phyloP scores from a whole-genome alignment of 2,797 vertebrate species.

The Cossypha polioptera region DNA sequence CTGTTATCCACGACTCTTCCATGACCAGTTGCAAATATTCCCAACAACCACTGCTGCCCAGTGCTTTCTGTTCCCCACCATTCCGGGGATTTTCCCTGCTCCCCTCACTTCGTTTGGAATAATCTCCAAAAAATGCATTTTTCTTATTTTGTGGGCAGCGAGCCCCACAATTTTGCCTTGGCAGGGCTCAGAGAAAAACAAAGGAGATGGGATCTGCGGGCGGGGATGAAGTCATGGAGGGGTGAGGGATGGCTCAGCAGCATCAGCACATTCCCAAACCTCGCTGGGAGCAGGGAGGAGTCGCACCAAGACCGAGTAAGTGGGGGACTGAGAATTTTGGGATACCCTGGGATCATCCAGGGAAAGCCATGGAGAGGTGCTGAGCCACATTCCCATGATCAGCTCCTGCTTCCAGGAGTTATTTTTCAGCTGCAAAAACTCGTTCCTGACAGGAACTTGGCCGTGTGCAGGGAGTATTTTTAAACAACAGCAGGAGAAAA shows the following conservation, averaged over 20 bases:
- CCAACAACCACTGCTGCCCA: rapidly evolving
- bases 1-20: rapidly evolving
- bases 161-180: constrained; percentile 39
- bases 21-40: neutral
- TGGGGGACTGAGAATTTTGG: neutral
- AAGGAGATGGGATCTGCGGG: neutral
- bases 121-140: neutral
- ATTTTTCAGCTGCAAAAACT: neutral
- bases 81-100: neutral
- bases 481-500: neutral
- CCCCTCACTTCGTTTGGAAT: neutral
- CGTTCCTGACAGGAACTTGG: neutral
- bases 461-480: neutral
- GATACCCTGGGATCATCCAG: rapidly evolving
- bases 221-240: neutral
- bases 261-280: constrained; percentile 28
- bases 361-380: rapidly evolving
- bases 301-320: rapidly evolving
- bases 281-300: neutral
- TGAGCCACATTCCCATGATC: neutral
- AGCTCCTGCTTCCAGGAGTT: neutral
- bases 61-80: neutral
- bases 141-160: neutral
- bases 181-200: neutral
- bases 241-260: neutral